Evolutionary conservation across 2,797 vertebrate genomes (phyloP).

Genomic region (Champsocephalus esox): DNA sequence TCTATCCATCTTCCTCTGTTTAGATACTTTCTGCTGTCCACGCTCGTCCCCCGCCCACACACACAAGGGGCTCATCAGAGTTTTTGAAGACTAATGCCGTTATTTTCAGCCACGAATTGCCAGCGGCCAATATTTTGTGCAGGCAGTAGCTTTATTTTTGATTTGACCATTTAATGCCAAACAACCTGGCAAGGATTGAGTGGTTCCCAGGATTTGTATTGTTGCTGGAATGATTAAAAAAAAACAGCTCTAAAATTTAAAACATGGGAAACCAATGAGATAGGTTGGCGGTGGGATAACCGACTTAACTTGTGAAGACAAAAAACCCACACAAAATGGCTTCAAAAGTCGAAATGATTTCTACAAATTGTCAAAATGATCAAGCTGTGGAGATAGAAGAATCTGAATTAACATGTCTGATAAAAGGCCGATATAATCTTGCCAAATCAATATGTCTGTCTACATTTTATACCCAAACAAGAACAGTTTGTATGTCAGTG

Average conservation of each 20-base stretch:
- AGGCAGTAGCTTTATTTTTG: conserved; percentile 45
- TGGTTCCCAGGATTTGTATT: conserved; percentile 38
- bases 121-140: conserved; percentile 31
- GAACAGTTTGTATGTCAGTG: conserved; percentile 17
- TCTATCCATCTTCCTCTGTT: conserved; percentile 75
- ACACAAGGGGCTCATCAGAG: conserved; percentile 34
- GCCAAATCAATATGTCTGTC: conserved; percentile 25
- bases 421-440: conserved; percentile 6
- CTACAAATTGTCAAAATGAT: conserved; percentile 6
- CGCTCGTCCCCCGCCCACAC: conserved; percentile 44
- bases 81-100: conserved; percentile 41
- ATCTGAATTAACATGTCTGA: conserved; percentile 1
- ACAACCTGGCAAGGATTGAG: conserved; percentile 26
- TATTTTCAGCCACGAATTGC: conserved; percentile 56
- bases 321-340: neutral
- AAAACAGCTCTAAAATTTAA: conserved; percentile 8
- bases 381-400: neutral
- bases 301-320: conserved; percentile 2
- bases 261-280: conserved; percentile 14
- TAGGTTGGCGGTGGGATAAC: conserved; percentile 29
- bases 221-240: conserved; percentile 28
- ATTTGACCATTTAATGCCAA: conserved; percentile 48
- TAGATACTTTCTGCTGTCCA: conserved; percentile 60
- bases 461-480: conserved; percentile 9
- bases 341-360: conserved; percentile 2